Evolutionary conservation across 2,888 invertebrate genomes (phyloP), one percentile per base, ranked within the genome.

Genomic region (Platycheirus albimanus): DNA sequence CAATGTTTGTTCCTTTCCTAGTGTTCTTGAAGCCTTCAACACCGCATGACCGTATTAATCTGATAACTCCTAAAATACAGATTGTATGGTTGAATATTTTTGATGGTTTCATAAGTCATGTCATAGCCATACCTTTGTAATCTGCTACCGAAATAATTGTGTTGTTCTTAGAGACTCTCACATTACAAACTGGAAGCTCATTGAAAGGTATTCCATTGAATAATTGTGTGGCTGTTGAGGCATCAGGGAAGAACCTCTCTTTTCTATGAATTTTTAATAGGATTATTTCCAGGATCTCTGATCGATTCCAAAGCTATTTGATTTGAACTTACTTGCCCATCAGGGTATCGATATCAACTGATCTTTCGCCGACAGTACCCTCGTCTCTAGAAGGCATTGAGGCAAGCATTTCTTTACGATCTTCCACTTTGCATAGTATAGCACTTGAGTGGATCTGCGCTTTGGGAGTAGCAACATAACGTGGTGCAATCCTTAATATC

Each of bases 11-110:
- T 81, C 98, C 98, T 91, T 99, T 99, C 86, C 95, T 94, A 0
- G 98, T 95, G 90, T 98, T 97, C 91, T 97, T 98, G 88, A 98
- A 99, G 4, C 99, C 99, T 90, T 98, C 98, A 86, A 95, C 92
- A 0, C 98, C 98, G 91, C 97, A 96, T 0, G 96, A 95, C 41
- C 94, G 91, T 17, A 94, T 92, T 8, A 95, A 86, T 87, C 94
- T 93, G 0, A 92, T 90, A 3, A 88, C 86, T 74, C 94, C 93
- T 93, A 80, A 5, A 90, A 85, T 7, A 8, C 5, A 33, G 3
- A 20, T 4, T n/a, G n/a, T n/a, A n/a, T n/a, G n/a, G n/a, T n/a
- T n/a, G n/a, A n/a, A n/a, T n/a, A n/a, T n/a, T n/a, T n/a, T n/a
- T n/a, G n/a, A n/a, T n/a, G n/a, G n/a, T n/a, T n/a, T n/a, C n/a